phyloP scores from a whole-genome alignment of 2,113 vertebrate species.

The Nyctereutes procyonoides region DNA sequence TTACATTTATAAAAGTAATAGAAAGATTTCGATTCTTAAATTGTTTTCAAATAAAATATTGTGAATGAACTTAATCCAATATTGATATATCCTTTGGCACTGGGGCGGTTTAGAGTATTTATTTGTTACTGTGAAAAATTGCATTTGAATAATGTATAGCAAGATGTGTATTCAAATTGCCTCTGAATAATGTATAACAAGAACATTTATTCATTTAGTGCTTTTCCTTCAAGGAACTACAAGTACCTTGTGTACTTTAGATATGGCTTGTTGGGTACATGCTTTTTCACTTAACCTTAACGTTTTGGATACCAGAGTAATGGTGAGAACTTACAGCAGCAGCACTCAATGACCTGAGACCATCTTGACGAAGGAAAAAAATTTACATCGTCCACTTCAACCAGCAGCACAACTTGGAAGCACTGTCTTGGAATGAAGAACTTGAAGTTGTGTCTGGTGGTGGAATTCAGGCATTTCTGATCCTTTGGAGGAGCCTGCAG shows the following conservation, averaged over 20 bases:
- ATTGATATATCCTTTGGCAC: conserved; percentile 65
- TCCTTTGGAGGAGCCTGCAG: not conserved
- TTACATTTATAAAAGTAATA: conserved; percentile 59
- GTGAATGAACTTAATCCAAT: conserved; percentile 72
- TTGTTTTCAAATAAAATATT: conserved; percentile 70
- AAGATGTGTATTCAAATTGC: conserved; percentile 68
- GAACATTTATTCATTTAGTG: conserved; percentile 52
- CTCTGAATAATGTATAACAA: conserved; percentile 72
- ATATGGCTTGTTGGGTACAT: not conserved
- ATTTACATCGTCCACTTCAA: not conserved
- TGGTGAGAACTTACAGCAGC: not conserved
- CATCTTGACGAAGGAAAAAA: not conserved
- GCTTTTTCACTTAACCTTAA: conserved; percentile 34
- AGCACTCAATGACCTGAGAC: not conserved
- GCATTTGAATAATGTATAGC: conserved; percentile 76
- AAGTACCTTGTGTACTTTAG: conserved; percentile 12
- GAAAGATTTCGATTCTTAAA: conserved; percentile 53
- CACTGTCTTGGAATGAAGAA: not conserved
- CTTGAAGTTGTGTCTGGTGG: not conserved
- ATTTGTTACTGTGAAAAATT: conserved; percentile 74
- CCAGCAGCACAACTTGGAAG: not conserved
- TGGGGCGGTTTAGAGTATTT: conserved; percentile 52
- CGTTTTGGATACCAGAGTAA: not conserved
- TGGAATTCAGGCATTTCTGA: not conserved
- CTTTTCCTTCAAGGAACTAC: conserved; percentile 59